Evolutionary conservation across 2,888 invertebrate species (phyloP).

Genomic region (Orchesellides sinensis): DNA sequence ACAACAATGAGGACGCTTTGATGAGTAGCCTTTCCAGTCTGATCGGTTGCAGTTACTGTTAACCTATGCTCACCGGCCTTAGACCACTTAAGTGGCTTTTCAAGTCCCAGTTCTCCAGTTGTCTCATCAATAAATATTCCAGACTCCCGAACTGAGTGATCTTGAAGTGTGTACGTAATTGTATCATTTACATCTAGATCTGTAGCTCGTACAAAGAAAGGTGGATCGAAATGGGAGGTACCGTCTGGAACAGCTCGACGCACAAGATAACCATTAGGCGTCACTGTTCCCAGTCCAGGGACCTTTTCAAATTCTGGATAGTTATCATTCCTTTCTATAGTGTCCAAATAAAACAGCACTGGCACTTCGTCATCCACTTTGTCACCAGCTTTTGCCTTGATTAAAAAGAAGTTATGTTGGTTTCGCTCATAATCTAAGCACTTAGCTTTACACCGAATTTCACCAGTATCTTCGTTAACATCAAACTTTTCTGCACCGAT

Average conservation of each 20-base stretch:
- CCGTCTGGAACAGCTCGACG: conserved; percentile 86
- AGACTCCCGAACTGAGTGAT: conserved; percentile 58
- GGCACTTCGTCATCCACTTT: conserved; percentile 72
- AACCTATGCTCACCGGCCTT: conserved; percentile 73
- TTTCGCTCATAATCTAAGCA: conserved; percentile 73
- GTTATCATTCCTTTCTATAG: conserved; percentile 71
- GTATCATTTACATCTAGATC: conserved; percentile 72
- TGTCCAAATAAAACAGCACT: conserved; percentile 71
- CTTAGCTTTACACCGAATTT: conserved; percentile 79
- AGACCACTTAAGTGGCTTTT: conserved; percentile 80
- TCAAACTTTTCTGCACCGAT: conserved; percentile 86
- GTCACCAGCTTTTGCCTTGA: conserved; percentile 71
- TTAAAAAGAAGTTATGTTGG: conserved; percentile 71
- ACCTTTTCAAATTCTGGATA: conserved; percentile 63
- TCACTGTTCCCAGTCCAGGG: conserved; percentile 53
- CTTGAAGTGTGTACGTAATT: conserved; percentile 66
- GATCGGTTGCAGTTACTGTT: conserved; percentile 70
- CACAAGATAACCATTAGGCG: conserved; percentile 67
- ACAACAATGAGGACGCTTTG: conserved; percentile 73
- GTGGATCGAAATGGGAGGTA: conserved; percentile 86
- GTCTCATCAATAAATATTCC: conserved; percentile 81
- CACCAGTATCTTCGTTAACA: conserved; percentile 84
- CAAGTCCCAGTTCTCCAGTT: conserved; percentile 85
- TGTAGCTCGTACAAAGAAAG: conserved; percentile 83
- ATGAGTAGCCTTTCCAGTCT: conserved; percentile 68